Percentiles rank a stretch among this genome's conserved stretches.
phyloP scores from a whole-genome alignment of 2,797 vertebrate species.

The Chelon auratus region DNA sequence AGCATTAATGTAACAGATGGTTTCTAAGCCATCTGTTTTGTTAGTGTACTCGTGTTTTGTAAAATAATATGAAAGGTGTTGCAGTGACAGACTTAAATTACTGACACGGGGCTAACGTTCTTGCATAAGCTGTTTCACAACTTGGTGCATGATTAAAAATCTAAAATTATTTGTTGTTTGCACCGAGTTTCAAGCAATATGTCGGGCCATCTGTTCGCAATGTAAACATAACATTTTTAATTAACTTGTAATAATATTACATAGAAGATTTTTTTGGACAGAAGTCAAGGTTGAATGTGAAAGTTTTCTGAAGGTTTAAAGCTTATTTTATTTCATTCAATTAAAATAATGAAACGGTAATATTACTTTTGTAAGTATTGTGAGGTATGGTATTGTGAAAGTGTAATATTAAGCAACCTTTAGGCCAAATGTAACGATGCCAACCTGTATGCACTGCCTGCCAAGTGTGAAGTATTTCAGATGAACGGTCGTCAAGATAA shows the following conservation, averaged over 20 bases:
- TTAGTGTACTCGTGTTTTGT: background rate
- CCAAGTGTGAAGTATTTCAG: too few relatives aligned
- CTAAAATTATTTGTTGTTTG: background rate
- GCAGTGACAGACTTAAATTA: constrained; percentile 21
- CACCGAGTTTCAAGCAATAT: constrained; percentile 8
- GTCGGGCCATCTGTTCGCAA: constrained; percentile 21
- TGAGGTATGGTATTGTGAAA: too few relatives aligned
- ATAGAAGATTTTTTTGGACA: background rate
- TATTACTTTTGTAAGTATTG: too few relatives aligned
- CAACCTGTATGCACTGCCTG: too few relatives aligned
- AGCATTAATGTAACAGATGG: constrained; percentile 8
- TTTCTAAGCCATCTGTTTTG: background rate
- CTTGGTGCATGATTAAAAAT: constrained; percentile 19
- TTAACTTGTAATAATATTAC: background rate
- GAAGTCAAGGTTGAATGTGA: background rate
- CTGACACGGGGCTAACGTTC: background rate
- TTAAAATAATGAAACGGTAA: too few relatives aligned
- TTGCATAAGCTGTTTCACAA: constrained; percentile 8
- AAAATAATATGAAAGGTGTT: constrained; percentile 12
- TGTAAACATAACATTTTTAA: background rate
- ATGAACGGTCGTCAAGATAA: too few relatives aligned
- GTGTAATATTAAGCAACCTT: too few relatives aligned
- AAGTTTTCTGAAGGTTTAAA: background rate
- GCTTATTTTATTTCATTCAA: background rate
- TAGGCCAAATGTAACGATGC: too few relatives aligned